Base-by-base conservation (phyloP, 2,797 vertebrate genomes). In the Fratercula arctica region DNA sequence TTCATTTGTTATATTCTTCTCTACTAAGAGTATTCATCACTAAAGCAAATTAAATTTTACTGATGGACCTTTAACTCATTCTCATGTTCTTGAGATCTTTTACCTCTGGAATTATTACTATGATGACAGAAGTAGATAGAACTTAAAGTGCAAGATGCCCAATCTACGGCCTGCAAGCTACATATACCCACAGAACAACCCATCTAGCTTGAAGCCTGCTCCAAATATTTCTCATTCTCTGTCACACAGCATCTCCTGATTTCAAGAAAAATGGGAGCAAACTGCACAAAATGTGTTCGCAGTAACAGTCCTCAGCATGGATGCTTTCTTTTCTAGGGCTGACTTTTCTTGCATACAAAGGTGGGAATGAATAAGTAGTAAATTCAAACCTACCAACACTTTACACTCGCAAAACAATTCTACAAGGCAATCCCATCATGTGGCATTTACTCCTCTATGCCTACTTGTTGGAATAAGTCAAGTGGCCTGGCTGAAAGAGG, bases 381-480 rank as follows among this genome's bases (percentile, higher is more conserved):
- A 87, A 45, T 13, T 87, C 57, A 68, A 69, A 39, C n/a, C 25
- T 64, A n/a, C 13, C 45, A 48, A 48, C 18, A n/a, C 20, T 53
- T 77, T 3, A 73, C 0, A 1, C 10, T 53, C 0, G 2, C 41
- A 69, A 26, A 28, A 53, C 16, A 76, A 73, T 26, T 75, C 50
- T n/a, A 7, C 11, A 67, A 33, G 45, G 46, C 45, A 60, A 9
- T 23, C 15, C 11, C 4, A 2, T 11, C 2, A 0, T 1, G 11
- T 13, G 13, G 25, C 41, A 43, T 57, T 59, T 43, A 57, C 12
- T 28, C 19, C 46, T 53, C 51, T 18, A 29, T 28, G 18, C 16
- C 25, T 73, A 35, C 13, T 64, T 25, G 13, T 0, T 56, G 9
- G 43, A 72, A 11, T 26, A 60, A 87, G 13, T 35, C 61, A 78